phyloP scores from a whole-genome alignment of 2,113 vertebrate genomes.

The Pollimyrus isidori region DNA sequence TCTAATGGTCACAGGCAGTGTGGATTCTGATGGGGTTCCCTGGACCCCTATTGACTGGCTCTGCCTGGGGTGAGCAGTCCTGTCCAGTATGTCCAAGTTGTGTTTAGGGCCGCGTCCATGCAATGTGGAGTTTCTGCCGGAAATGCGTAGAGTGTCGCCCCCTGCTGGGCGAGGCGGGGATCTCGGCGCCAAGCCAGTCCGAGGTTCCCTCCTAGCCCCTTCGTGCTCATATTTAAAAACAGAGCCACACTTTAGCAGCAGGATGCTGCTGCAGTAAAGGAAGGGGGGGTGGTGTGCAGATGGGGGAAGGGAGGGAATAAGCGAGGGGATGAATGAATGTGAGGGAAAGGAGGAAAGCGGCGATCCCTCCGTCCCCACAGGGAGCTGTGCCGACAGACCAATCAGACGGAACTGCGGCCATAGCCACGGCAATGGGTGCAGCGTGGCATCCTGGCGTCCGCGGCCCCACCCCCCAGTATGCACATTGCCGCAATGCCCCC shows the following conservation, averaged over 20 bases:
- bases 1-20: background rate
- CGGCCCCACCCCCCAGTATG: background rate
- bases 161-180: background rate
- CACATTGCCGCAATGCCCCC: background rate
- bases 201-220: background rate
- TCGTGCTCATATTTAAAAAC: background rate
- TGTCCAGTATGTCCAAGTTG: background rate
- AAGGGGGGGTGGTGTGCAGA: background rate
- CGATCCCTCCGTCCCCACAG: background rate
- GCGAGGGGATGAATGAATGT: slow-evolving; percentile 2
- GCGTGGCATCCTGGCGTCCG: background rate
- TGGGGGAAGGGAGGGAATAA: background rate
- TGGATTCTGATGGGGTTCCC: background rate
- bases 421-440: background rate
- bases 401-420: background rate
- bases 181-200: background rate
- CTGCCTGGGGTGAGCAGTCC: background rate
- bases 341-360: background rate
- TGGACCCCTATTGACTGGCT: background rate
- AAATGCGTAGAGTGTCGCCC: background rate
- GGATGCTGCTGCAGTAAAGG: background rate
- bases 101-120: background rate
- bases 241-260: background rate
- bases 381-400: background rate
- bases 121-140: background rate